Percentiles rank a stretch among this genome's conserved stretches.
Evolutionary conservation across 2,888 invertebrate species (phyloP).

Genomic region (Anoncus sp.): DNA sequence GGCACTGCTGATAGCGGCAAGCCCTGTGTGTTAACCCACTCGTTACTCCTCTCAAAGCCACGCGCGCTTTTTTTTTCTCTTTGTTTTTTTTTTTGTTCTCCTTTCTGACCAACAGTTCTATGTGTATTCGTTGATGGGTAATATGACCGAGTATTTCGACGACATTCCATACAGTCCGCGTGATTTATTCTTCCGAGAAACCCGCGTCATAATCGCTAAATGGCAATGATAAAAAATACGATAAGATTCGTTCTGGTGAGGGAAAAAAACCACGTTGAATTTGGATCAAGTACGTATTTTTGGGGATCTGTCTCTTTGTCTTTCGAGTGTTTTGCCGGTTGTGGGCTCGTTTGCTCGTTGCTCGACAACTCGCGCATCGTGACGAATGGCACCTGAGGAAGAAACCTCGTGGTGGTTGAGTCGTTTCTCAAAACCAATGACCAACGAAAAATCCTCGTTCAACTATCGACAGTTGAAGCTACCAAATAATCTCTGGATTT

Average conservation of each 20-base stretch:
- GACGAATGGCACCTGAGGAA: conserved; percentile 3
- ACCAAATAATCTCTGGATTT: no score
- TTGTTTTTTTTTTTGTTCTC: not conserved
- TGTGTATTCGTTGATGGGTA: no score
- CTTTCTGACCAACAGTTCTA: no score
- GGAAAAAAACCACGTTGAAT: conserved; percentile 23
- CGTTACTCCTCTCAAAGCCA: conserved; percentile 7
- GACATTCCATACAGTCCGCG: no score
- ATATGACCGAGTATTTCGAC: no score
- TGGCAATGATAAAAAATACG: conserved; percentile 9
- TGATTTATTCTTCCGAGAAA: no score
- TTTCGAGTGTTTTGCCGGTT: no score
- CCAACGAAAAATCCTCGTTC: not conserved
- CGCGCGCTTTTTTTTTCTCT: not conserved
- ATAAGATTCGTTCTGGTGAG: conserved; percentile 17
- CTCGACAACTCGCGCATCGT: no score
- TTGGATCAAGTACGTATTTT: no score
- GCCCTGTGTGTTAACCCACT: conserved; percentile 55
- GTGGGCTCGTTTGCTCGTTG: no score
- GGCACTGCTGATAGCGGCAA: conserved; percentile 71
- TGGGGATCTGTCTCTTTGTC: no score
- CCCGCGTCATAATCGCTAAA: not conserved
- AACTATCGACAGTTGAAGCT: not conserved
- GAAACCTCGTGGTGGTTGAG: not conserved
- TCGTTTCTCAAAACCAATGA: not conserved